These are phyloP conservation scores for Cotesia glomerata DNA, from an alignment of 1,140 invertebrate genomes.

Conservation along the genomic window DNA sequence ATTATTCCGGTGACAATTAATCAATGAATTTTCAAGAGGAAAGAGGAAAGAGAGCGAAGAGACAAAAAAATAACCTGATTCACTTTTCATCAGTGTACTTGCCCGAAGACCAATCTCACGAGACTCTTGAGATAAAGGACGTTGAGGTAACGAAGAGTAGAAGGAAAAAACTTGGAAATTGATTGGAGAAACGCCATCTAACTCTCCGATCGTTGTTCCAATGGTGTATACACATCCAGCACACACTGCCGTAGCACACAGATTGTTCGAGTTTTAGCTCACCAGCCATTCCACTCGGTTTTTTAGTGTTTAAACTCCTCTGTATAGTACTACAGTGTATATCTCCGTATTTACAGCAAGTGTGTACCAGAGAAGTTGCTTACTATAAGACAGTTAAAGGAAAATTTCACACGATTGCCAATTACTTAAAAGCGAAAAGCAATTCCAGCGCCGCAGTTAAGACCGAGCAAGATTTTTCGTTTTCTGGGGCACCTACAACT, in stretches of 20 bases:
- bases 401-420: conserved; percentile 41
- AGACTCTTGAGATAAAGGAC: background rate
- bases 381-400: conserved; percentile 30
- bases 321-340: too few species aligned
- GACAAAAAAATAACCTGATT: conserved; percentile 5
- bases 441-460: conserved; percentile 26
- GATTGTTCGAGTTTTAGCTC: too few species aligned
- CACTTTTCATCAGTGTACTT: background rate
- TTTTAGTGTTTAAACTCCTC: too few species aligned
- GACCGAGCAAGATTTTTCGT: conserved; percentile 21
- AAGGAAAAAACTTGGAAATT: conserved; percentile 13
- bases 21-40: background rate
- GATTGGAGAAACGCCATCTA: conserved; percentile 20
- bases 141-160: conserved; percentile 1
- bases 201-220: conserved; percentile 3
- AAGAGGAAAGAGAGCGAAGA: conserved; percentile 1
- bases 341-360: background rate
- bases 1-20: background rate
- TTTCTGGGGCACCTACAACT: conserved; percentile 7
- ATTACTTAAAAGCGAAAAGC: conserved; percentile 44
- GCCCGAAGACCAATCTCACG: background rate
- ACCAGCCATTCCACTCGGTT: too few species aligned
- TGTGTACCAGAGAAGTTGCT: background rate
- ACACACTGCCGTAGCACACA: too few species aligned
- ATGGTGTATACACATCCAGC: too few species aligned